Evolutionary conservation across 1,140 invertebrate genomes (phyloP).

Genomic region (Drosophila novamexicana): DNA sequence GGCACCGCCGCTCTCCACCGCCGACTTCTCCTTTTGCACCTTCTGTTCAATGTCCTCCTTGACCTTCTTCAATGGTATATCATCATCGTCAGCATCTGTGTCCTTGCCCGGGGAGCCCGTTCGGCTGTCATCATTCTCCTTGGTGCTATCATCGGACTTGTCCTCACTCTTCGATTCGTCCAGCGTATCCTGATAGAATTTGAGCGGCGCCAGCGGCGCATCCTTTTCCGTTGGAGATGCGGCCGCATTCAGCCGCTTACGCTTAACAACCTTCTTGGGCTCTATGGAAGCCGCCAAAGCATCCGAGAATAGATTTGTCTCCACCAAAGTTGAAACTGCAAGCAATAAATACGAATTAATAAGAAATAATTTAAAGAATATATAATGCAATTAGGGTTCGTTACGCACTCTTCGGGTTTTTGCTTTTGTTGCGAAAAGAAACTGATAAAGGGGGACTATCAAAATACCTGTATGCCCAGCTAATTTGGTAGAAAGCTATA

Average conservation of each 20-base stretch:
- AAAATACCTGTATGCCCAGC: not conserved
- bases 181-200: slow-evolving; percentile 97
- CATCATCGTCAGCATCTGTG: slow-evolving; percentile 72
- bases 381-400: slow-evolving; percentile 7
- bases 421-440: slow-evolving; percentile 47
- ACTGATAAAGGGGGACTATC: not conserved
- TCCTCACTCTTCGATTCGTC: slow-evolving; percentile 87
- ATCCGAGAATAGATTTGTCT: slow-evolving; percentile 97
- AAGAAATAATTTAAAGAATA: slow-evolving; percentile 29
- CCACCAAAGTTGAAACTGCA: slow-evolving; percentile 91
- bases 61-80: slow-evolving; percentile 81
- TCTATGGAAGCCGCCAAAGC: slow-evolving; percentile 90
- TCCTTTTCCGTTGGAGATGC: slow-evolving; percentile 87
- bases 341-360: slow-evolving; percentile 65
- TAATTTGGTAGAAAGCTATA: not conserved
- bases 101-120: slow-evolving; percentile 68
- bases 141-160: slow-evolving; percentile 84
- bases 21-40: slow-evolving; percentile 65
- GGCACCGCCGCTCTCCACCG: slow-evolving; percentile 23
- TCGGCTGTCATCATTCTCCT: slow-evolving; percentile 75
- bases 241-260: slow-evolving; percentile 87
- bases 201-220: slow-evolving; percentile 86
- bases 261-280: slow-evolving; percentile 89
- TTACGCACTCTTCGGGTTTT: slow-evolving; percentile 32
- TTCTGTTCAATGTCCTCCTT: slow-evolving; percentile 81